Evolutionary conservation across 2,113 vertebrate genomes (phyloP).

Genomic region (Zootoca vivipara): DNA sequence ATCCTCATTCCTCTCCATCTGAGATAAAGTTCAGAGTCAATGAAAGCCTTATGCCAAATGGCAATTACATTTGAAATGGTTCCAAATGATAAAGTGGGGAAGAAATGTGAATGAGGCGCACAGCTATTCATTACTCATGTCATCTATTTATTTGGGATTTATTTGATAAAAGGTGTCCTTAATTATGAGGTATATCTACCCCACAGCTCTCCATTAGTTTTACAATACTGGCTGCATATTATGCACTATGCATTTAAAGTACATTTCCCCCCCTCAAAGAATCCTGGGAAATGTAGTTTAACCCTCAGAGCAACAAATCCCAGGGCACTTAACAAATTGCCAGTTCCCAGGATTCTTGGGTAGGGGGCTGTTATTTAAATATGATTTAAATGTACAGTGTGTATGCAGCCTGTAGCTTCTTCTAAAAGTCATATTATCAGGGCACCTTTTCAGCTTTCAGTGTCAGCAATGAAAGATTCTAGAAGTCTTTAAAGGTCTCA

Average conservation of each 20-base stretch:
- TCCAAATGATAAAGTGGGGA: slow-evolving; percentile 63
- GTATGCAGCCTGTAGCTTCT: slow-evolving; percentile 1
- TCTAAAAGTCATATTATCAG: not conserved
- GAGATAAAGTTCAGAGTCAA: slow-evolving; percentile 64
- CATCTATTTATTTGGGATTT: not conserved
- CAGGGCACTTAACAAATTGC: too few relatives aligned
- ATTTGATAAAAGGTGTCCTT: slow-evolving; percentile 26
- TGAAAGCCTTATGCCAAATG: slow-evolving; percentile 35
- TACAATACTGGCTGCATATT: not conserved
- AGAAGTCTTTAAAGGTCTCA: not conserved
- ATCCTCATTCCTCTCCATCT: slow-evolving; percentile 66
- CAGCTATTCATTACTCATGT: slow-evolving; percentile 15
- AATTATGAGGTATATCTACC: not conserved
- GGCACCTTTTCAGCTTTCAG: not conserved
- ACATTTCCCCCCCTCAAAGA: too few relatives aligned
- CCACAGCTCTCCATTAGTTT: not conserved
- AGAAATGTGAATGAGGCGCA: slow-evolving; percentile 45
- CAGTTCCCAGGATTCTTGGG: too few relatives aligned
- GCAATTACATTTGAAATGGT: slow-evolving; percentile 44
- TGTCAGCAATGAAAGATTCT: not conserved
- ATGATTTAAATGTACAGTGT: too few relatives aligned
- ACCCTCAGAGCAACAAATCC: too few relatives aligned
- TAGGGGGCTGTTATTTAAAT: too few relatives aligned
- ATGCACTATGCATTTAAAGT: too few relatives aligned
- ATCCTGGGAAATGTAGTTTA: too few relatives aligned